Percentiles rank a stretch among this genome's conserved stretches.
Evolutionary conservation across 2,113 vertebrate species (phyloP).

Genomic region (Sisor rabdophorus): DNA sequence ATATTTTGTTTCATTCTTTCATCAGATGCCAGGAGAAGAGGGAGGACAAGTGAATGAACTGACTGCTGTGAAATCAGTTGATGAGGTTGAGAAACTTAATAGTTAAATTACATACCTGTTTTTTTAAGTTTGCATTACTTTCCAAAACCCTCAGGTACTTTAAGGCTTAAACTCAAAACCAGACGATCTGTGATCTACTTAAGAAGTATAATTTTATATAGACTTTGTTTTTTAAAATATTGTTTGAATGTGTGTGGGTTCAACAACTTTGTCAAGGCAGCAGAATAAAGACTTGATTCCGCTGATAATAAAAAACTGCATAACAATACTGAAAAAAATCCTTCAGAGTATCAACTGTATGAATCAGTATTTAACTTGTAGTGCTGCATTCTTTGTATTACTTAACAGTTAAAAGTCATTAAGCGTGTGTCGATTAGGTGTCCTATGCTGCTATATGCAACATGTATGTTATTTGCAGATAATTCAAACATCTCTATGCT

Average conservation of each 20-base stretch:
- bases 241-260: conserved; percentile 1
- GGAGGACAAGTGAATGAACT: conserved; percentile 45
- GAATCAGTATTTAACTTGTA: background rate
- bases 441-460: background rate
- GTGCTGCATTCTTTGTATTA: background rate
- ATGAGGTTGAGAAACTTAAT: conserved; percentile 62
- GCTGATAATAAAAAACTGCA: background rate
- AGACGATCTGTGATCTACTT: conserved; percentile 1
- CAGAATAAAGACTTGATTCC: background rate
- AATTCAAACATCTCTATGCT: background rate
- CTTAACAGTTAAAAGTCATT: background rate
- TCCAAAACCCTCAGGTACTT: background rate
- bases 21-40: conserved; percentile 68
- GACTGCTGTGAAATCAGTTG: conserved; percentile 52
- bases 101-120: conserved; percentile 40
- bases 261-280: background rate
- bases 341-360: background rate
- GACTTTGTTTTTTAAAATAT: background rate
- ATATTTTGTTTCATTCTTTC: background rate
- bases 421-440: background rate
- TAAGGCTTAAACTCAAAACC: background rate
- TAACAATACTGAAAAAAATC: background rate
- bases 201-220: conserved; percentile 17
- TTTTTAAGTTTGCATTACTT: conserved; percentile 9
- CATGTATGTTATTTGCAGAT: background rate